Evolutionary conservation across 2,888 invertebrate genomes (phyloP).

Genomic region (Cheilosia scutellata): DNA sequence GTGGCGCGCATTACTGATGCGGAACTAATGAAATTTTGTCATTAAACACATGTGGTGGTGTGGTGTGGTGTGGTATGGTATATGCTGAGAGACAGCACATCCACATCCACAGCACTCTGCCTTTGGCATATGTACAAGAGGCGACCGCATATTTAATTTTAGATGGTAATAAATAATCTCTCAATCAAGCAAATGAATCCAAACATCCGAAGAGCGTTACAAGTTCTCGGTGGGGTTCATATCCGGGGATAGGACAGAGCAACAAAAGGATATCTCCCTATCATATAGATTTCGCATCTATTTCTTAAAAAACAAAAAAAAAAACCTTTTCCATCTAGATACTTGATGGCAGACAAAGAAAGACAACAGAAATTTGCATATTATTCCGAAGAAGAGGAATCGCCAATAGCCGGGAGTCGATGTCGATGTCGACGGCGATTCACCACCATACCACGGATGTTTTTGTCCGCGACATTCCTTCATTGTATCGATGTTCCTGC

Average conservation of each 20-base stretch:
- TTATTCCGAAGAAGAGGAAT: constrained; percentile 33
- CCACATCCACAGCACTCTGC: constrained; percentile 13
- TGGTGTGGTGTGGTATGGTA: constrained; percentile 34
- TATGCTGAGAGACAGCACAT: constrained; percentile 33
- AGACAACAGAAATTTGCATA: constrained; percentile 58
- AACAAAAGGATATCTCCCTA: constrained; percentile 18
- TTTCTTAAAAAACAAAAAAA: constrained; percentile 7
- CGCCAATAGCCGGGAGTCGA: constrained; percentile 57
- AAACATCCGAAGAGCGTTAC: constrained; percentile 14
- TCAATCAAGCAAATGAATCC: constrained; percentile 68
- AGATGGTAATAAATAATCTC: constrained; percentile 71
- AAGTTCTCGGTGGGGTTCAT: constrained; percentile 47
- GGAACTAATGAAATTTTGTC: constrained; percentile 76
- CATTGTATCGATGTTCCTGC: constrained; percentile 62
- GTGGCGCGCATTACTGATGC: constrained; percentile 74
- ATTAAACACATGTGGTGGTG: constrained; percentile 72
- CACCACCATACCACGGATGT: constrained; percentile 45
- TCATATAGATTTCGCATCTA: constrained; percentile 51
- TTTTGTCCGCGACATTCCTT: constrained; percentile 60
- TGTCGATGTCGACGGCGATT: constrained; percentile 18
- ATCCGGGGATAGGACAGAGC: neutral
- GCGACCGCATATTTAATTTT: constrained; percentile 71
- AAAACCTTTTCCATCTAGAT: neutral
- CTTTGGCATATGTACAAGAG: constrained; percentile 34
- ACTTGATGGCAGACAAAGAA: neutral